Conservation (phyloP, 2,113 vertebrate genomes). For the Peromyscus maniculatus region DNA sequence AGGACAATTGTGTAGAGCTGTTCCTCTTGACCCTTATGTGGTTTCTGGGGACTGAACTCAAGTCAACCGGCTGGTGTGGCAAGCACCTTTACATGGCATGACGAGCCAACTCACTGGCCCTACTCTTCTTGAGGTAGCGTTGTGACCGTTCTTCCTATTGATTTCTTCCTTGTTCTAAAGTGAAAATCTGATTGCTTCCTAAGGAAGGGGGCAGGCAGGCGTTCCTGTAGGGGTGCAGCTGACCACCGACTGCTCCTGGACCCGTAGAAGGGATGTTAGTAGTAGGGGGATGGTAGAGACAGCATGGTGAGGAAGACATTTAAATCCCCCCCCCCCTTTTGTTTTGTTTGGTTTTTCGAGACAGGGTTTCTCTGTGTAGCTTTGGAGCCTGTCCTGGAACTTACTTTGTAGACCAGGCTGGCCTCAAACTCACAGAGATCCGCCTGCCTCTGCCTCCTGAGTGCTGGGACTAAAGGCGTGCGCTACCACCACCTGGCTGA, state of each 20-base stretch:
- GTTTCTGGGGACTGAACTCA: not conserved
- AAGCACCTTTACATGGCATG: not conserved
- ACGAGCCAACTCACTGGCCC: not conserved
- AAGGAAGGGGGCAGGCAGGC: not conserved
- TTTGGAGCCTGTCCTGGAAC: no score
- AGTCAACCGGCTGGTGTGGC: not conserved
- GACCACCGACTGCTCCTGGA: not conserved
- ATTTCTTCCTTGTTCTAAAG: not conserved
- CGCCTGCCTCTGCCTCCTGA: no score
- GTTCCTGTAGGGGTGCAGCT: not conserved
- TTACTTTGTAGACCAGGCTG: no score
- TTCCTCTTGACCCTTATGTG: not conserved
- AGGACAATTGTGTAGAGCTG: not conserved
- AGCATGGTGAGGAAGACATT: not conserved
- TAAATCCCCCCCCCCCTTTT: not conserved
- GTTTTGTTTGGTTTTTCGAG: no score
- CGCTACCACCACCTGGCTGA: no score
- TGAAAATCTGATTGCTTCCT: not conserved
- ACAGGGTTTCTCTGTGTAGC: no score
- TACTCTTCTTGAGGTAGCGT: not conserved
- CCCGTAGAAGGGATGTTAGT: fast-evolving
- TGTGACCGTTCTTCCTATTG: not conserved
- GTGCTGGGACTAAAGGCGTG: no score
- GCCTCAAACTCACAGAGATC: no score
- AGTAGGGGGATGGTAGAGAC: not conserved